Conservation (phyloP, 1,140 invertebrate species). For the Pseudobourletiella spinata region DNA sequence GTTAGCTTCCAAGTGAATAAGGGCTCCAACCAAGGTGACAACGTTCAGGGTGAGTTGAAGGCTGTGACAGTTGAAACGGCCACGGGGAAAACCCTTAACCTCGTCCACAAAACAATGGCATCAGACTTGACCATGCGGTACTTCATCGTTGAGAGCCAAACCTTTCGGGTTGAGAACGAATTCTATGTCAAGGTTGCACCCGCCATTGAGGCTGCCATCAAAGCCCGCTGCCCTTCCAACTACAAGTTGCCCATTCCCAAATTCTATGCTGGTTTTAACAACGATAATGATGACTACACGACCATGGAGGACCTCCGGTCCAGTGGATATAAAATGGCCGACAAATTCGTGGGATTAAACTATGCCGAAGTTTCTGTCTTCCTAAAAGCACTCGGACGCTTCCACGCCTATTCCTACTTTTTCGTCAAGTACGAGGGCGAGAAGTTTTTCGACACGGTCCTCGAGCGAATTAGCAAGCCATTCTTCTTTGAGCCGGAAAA, state of each 20-base stretch:
- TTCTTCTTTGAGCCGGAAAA: neutral
- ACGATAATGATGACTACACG: conserved; percentile 17
- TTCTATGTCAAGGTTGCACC: neutral
- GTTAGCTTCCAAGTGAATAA: neutral
- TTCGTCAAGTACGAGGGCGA: conserved; percentile 8
- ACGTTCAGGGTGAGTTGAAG: neutral
- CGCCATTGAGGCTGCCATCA: neutral
- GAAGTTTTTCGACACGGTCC: neutral
- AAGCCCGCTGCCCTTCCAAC: neutral
- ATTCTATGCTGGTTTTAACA: conserved; percentile 1
- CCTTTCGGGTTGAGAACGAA: neutral
- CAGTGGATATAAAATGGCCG: conserved; percentile 21
- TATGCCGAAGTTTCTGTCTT: conserved; percentile 10
- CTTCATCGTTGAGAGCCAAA: neutral
- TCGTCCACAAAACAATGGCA: neutral
- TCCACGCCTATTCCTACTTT: conserved; percentile 23
- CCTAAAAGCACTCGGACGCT: conserved; percentile 20
- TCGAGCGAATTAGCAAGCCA: neutral
- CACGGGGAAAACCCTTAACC: neutral
- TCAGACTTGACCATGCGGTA: too few relatives aligned
- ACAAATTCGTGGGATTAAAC: conserved; percentile 17
- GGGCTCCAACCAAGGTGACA: neutral
- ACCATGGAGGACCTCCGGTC: conserved; percentile 24
- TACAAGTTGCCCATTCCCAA: neutral
- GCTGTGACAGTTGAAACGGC: neutral